These are phyloP conservation scores for Proisotoma minuta DNA, from an alignment of 2,888 invertebrate species.

Conservation along the genomic window DNA sequence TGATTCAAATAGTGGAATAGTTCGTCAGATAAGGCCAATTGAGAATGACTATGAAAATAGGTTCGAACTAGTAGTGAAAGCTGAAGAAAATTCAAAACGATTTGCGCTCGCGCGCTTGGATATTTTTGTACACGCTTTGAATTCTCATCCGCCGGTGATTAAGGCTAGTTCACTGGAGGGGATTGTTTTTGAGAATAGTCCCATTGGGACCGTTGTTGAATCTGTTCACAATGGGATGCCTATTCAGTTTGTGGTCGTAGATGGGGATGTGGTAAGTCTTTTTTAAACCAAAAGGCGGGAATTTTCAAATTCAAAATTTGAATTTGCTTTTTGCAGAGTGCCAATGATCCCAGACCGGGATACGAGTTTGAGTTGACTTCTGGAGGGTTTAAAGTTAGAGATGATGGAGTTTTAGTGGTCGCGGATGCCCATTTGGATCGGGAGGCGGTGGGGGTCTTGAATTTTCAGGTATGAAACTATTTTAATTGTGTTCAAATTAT, in stretches of 20 bases:
- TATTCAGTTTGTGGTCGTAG: conserved; percentile 69
- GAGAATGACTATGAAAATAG: conserved; percentile 69
- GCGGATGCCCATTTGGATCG: conserved; percentile 78
- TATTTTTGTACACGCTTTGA: conserved; percentile 78
- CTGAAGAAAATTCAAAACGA: conserved; percentile 74
- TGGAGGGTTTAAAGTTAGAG: conserved; percentile 72
- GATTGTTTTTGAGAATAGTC: conserved; percentile 77
- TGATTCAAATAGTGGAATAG: conserved; percentile 67
- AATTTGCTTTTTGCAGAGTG: conserved; percentile 57
- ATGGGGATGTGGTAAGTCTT: conserved; percentile 76
- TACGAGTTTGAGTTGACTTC: conserved; percentile 82
- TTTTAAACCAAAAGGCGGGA: neutral
- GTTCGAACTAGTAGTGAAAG: conserved; percentile 64
- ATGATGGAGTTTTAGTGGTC: conserved; percentile 68
- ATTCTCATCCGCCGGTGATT: conserved; percentile 77
- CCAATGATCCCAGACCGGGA: conserved; percentile 70
- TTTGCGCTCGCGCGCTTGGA: conserved; percentile 77
- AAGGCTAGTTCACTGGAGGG: conserved; percentile 68
- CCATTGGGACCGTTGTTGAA: conserved; percentile 73
- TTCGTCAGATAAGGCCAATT: conserved; percentile 73
- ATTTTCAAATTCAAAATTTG: neutral
- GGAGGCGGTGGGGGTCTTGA: conserved; percentile 81
- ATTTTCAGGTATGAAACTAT: conserved; percentile 77
- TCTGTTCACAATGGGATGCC: conserved; percentile 61
- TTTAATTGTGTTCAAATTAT: too few relatives aligned